A percentile compares a stretch with the other conserved stretches of the same genome.
phyloP scores from a whole-genome alignment of 2,113 vertebrate genomes.

The Panthera uncia region DNA sequence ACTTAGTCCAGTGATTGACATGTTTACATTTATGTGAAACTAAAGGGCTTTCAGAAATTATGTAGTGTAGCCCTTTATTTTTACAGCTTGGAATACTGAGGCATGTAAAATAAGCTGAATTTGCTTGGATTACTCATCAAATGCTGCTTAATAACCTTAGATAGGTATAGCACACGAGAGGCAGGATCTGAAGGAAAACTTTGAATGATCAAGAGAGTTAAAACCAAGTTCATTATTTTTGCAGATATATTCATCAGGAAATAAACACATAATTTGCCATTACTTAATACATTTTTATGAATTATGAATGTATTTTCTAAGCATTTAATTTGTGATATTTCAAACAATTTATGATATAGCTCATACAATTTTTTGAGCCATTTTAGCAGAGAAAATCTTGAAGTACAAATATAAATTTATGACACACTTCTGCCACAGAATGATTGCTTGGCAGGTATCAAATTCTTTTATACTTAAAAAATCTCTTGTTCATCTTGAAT shows the following conservation, averaged over 20 bases:
- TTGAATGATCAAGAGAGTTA: background rate
- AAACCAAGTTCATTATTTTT: background rate
- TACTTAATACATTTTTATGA: background rate
- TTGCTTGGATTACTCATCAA: background rate
- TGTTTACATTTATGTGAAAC: background rate
- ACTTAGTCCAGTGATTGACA: background rate
- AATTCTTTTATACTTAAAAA: background rate
- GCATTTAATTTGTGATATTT: background rate
- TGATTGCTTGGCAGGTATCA: background rate
- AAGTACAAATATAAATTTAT: slow-evolving; percentile 1
- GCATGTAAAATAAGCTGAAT: background rate
- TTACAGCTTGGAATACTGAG: background rate
- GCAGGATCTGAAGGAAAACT: background rate
- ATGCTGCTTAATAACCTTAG: background rate
- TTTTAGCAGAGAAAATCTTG: slow-evolving; percentile 22
- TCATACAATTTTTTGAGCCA: background rate
- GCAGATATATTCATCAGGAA: background rate
- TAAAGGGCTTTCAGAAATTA: background rate
- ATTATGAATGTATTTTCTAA: background rate
- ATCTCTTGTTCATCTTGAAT: background rate
- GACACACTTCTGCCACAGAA: background rate
- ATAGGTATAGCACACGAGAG: background rate
- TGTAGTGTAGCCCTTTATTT: background rate
- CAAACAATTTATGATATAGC: background rate
- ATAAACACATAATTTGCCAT: background rate